These are phyloP conservation scores for Patiria pectinifera DNA, from an alignment of 53 echinoderm and acorn worm genomes.

Conservation along the genomic window DNA sequence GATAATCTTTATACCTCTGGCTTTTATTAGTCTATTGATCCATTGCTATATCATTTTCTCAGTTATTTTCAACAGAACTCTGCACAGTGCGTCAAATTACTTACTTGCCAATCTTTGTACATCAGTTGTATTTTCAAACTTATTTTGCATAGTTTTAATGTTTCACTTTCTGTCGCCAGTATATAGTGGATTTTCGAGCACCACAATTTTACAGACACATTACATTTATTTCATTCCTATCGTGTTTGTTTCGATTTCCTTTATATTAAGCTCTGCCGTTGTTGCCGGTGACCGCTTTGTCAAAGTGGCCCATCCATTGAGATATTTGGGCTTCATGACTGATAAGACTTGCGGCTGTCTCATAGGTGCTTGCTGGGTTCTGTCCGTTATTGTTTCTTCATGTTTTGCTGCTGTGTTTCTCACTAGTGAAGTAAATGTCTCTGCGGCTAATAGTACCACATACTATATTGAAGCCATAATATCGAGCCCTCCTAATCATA, in stretches of 20 bases:
- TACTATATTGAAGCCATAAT: background rate
- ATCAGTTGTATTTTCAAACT: too few relatives aligned
- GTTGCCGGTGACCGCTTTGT: constrained; percentile 4
- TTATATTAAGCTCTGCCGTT: background rate
- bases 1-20: background rate
- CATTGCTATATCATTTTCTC: constrained; percentile 1
- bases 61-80: background rate
- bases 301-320: constrained; percentile 5
- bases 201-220: too few relatives aligned
- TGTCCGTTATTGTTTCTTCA: background rate
- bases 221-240: too few relatives aligned
- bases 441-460: too few relatives aligned
- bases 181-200: too few relatives aligned
- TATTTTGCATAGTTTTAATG: background rate
- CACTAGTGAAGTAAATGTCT: background rate
- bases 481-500: background rate
- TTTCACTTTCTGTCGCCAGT: too few relatives aligned
- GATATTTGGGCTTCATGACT: too few relatives aligned
- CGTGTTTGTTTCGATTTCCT: background rate
- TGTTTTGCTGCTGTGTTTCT: background rate
- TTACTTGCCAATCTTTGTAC: too few relatives aligned
- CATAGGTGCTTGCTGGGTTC: background rate
- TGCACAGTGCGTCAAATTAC: too few relatives aligned
- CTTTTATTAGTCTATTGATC: background rate
- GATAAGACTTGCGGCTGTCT: background rate